phyloP scores from a whole-genome alignment of 2,888 invertebrate species.

The Theretra japonica region DNA sequence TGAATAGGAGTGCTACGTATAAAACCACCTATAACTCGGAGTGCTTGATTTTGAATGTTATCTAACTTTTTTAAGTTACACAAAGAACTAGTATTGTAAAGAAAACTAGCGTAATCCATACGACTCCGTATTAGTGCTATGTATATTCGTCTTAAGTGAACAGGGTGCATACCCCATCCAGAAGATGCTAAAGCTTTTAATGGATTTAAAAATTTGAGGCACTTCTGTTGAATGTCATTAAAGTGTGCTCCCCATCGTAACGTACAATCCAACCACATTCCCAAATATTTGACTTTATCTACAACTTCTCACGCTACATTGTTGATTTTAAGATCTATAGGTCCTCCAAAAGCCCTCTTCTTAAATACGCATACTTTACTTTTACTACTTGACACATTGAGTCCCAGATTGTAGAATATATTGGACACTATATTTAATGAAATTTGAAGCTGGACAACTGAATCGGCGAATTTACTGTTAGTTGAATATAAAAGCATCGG shows the following conservation, averaged over 20 bases:
- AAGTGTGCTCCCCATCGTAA: constrained; percentile 8
- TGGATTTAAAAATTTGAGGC: too few species aligned
- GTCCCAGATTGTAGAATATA: neutral
- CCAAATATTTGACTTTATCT: constrained; percentile 13
- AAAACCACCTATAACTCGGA: neutral
- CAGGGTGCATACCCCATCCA: neutral
- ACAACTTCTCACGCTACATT: neutral
- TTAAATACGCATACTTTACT: constrained; percentile 25
- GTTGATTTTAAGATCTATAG: neutral
- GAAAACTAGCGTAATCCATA: constrained; percentile 14
- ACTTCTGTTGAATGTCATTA: neutral
- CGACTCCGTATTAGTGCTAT: constrained; percentile 1
- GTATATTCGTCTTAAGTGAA: neutral
- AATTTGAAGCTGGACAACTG: neutral
- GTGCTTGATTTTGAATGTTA: too few species aligned
- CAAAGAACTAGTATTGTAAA: neutral
- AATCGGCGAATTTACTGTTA: neutral
- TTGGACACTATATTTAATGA: neutral
- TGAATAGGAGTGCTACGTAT: neutral
- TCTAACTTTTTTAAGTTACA: too few species aligned
- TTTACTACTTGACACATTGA: neutral
- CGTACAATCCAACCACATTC: neutral
- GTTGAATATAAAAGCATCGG: constrained; percentile 15
- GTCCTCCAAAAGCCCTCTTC: neutral
- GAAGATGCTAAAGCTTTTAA: constrained; percentile 1